Evolutionary conservation across 2,888 invertebrate genomes (phyloP), one percentile per base, ranked within the genome.

Genomic region (Papilio elwesi): DNA sequence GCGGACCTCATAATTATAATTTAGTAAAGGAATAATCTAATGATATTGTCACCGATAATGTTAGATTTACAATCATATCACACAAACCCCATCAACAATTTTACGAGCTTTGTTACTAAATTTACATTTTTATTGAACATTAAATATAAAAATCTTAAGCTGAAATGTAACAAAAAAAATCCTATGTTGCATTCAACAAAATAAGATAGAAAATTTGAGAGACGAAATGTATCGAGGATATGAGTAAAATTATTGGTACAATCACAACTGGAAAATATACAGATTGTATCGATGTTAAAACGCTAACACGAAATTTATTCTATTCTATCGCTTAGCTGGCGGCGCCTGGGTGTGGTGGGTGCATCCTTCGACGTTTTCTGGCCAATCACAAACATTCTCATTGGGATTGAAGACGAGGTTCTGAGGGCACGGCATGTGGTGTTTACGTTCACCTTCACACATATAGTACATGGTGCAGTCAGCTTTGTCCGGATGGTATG

Each of bases 311-410:
- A 77, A 76, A 51, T 68, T 78, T 72, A 11, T 15, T 13, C 16
- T 49, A 51, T 51, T 47, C 52, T 92, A 93, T 85, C 94, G 90
- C 77, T 84, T 88, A 66, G 92, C 90, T 1, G 94, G 90, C 0
- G 94, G 94, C 0, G 94, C 93, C 84, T 92, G 93, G 16, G 94
- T 94, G 83, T 94, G 94, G 73, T 94, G 94, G 48, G 85, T 82
- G 76, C 98, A 98, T 26, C 97, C 97, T 86, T 97, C 98, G 0
- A 98, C 98, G 83, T 98, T 98, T 84, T 98, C 98, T 0, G 98
- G 98, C 98, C 98, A 98, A 91, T 98, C 98, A 87, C 98, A 98
- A 11, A 98, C 98, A 84, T 98, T 98, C 85, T 98, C 97, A 82
- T 97, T 97, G 55, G 96, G 96, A 88, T 98, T 98, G 92, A 98